These are phyloP conservation scores for Agelastica alni DNA, from an alignment of 2,888 invertebrate species.

Conservation along the genomic window DNA sequence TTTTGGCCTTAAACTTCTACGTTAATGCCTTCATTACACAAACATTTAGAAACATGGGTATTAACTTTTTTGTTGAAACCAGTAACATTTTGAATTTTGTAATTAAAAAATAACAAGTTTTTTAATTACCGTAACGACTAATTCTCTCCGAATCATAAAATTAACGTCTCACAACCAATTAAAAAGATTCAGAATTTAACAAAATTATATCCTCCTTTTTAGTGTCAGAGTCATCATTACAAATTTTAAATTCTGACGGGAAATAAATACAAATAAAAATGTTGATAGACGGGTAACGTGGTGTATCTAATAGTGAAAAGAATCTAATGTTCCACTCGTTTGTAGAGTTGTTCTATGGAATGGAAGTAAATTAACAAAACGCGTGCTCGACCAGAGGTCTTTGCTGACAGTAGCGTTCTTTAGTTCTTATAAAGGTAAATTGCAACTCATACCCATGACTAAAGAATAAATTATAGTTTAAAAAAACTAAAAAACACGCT, in stretches of 20 bases:
- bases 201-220: neutral
- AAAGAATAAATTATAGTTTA: no score
- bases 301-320: slow-evolving; percentile 14
- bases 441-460: neutral
- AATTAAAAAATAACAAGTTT: no score
- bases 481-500: no score
- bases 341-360: slow-evolving; percentile 12
- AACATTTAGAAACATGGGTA: no score
- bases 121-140: no score
- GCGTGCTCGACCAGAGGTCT: slow-evolving; percentile 10
- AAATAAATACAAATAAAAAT: neutral
- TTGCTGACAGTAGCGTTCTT: neutral
- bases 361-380: slow-evolving; percentile 12
- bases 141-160: no score
- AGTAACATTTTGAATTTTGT: no score
- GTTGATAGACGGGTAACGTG: neutral
- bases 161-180: neutral
- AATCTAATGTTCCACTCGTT: slow-evolving; percentile 11
- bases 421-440: no score
- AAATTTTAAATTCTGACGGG: neutral
- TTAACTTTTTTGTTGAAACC: no score
- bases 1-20: no score
- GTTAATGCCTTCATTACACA: no score
- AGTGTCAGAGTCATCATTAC: neutral
- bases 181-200: neutral